Evolutionary conservation across 1,140 invertebrate genomes (phyloP).

Genomic region (Mya arenaria): DNA sequence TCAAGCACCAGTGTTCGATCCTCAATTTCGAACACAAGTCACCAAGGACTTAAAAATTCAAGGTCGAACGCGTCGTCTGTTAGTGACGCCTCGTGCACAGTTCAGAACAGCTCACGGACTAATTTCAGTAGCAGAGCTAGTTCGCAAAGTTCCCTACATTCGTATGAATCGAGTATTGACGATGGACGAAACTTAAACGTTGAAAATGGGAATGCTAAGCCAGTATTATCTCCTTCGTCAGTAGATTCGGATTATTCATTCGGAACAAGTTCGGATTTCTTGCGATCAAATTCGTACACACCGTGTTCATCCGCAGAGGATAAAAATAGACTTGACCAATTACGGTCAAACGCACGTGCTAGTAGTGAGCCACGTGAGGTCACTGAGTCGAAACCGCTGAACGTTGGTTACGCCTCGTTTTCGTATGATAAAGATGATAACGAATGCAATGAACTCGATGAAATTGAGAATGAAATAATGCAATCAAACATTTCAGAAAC

Average conservation of each 20-base stretch:
- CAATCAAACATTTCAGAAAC: neutral
- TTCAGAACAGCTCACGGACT: neutral
- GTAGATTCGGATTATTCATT: slow-evolving; percentile 52
- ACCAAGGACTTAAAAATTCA: too few relatives aligned
- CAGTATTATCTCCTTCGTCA: slow-evolving; percentile 35
- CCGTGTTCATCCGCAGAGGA: slow-evolving; percentile 36
- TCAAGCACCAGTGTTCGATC: too few relatives aligned
- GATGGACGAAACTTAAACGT: slow-evolving; percentile 7
- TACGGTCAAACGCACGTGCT: slow-evolving; percentile 1
- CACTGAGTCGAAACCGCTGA: slow-evolving; percentile 14
- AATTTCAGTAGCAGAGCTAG: slow-evolving; percentile 31
- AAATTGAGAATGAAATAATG: slow-evolving; percentile 4
- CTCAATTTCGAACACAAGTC: too few relatives aligned
- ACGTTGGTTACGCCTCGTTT: slow-evolving; percentile 49
- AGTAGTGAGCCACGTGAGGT: slow-evolving; percentile 41
- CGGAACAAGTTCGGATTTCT: slow-evolving; percentile 4
- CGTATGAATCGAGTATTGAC: slow-evolving; percentile 38
- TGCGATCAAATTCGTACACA: slow-evolving; percentile 42
- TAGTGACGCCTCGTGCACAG: slow-evolving; percentile 17
- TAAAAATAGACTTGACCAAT: neutral
- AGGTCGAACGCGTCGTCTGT: slow-evolving; percentile 33
- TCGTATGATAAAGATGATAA: slow-evolving; percentile 39
- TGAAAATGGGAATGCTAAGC: slow-evolving; percentile 13
- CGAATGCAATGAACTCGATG: slow-evolving; percentile 22
- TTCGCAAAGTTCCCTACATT: slow-evolving; percentile 47